These are phyloP conservation scores for Fabriciana adippe DNA, from an alignment of 2,888 invertebrate species.

Conservation along the genomic window DNA sequence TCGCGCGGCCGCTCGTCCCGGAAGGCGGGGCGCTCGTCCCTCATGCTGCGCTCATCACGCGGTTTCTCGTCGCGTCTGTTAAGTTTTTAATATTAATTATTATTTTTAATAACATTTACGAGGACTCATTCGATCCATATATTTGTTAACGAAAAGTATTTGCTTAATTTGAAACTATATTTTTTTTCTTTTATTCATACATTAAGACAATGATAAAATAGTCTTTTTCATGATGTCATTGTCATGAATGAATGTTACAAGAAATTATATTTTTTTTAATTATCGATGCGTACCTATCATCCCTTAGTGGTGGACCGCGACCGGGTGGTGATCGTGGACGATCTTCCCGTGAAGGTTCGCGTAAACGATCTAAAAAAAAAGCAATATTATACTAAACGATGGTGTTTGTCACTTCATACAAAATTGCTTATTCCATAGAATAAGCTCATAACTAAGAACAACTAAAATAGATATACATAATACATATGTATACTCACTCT, in stretches of 20 bases:
- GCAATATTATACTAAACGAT: too few relatives aligned
- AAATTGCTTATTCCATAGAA: too few relatives aligned
- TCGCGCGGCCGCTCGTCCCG: slow-evolving; percentile 44
- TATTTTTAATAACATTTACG: neutral
- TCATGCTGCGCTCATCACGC: slow-evolving; percentile 34
- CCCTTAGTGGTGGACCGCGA: slow-evolving; percentile 41
- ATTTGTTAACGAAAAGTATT: too few relatives aligned
- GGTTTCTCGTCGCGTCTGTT: slow-evolving; percentile 34
- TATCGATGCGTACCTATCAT: slow-evolving; percentile 38
- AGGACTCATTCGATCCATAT: too few relatives aligned
- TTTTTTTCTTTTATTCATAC: too few relatives aligned
- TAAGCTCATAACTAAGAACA: neutral
- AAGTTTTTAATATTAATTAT: neutral
- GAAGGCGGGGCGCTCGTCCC: slow-evolving; percentile 49
- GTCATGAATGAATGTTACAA: too few relatives aligned
- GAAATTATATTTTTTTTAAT: neutral
- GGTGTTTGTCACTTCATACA: too few relatives aligned
- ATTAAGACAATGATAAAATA: neutral
- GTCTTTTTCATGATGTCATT: neutral
- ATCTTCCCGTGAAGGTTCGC: slow-evolving; percentile 51
- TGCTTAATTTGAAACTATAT: too few relatives aligned
- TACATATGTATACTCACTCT: too few relatives aligned
- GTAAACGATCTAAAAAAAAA: slow-evolving; percentile 42
- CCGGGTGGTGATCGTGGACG: slow-evolving; percentile 57
- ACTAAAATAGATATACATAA: neutral